Base-by-base conservation (phyloP, 2,113 vertebrate species). In the Microtus montanus region DNA sequence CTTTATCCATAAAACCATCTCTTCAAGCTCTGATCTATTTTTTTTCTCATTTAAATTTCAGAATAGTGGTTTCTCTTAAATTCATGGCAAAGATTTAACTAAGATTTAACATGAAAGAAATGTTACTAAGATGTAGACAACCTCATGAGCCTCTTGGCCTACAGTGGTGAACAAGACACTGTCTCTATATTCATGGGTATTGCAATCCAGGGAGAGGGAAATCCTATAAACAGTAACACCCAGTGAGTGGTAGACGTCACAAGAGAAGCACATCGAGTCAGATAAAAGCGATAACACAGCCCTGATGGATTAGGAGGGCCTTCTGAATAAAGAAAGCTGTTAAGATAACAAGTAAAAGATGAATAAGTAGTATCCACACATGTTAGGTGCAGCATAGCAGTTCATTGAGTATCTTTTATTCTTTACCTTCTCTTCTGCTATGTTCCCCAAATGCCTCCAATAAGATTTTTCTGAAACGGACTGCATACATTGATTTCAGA, bases 41-140 rank as follows among this genome's bases (percentile, higher is more conserved):
- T 85, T 85, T 68, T 97, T 64, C 84, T 94, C 33, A 54, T 33
- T 20, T 64, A 33, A 92, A 79, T 92, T 90, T 84, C 91, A 86
- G 64, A 10, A 14, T 17, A 63, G n/a, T 77, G 20, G 9, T 77
- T 77, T 24, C 1, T 87, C 49, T 54, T 68, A 15, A 54, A 84
- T 80, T 95, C 28, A 35, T 22, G 41, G 15, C 70, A 41, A 89
- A 87, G 7, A 92, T 15, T 52, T 89, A 91, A 58, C 5, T 54
- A 78, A 82, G 49, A 49, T 49, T 49, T 49, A 49, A 49, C 11
- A 84, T n/a, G 66, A 24, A 12, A 63, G 30, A 74, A 28, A 7
- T 64, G 33, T 30, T 20, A 33, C 22, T 66, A 79, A 78, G 47
- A 84, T 64, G 6, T 35, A 66, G 54, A 35, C 47, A 71, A 5